phyloP scores from a whole-genome alignment of 2,888 invertebrate species.

The Sesamia inferens region DNA sequence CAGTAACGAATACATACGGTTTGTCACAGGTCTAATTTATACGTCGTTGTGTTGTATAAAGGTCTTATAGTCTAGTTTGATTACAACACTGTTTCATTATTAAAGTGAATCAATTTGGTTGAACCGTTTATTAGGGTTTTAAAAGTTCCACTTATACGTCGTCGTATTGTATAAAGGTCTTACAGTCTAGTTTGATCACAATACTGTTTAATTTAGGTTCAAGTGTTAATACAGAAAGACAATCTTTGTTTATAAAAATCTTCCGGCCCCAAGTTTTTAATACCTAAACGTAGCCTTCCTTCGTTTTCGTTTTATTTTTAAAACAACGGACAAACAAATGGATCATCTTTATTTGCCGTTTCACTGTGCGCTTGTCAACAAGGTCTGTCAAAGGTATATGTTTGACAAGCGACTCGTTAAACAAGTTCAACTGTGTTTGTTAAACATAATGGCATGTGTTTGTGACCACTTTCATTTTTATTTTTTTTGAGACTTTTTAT shows the following conservation, averaged over 20 bases:
- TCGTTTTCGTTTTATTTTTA: slow-evolving; percentile 22
- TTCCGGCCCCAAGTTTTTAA: neutral
- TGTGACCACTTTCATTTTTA: slow-evolving; percentile 48
- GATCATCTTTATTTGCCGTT: slow-evolving; percentile 54
- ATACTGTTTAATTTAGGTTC: neutral
- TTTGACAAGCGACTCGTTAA: slow-evolving; percentile 44
- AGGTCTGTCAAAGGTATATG: slow-evolving; percentile 27
- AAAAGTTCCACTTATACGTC: neutral
- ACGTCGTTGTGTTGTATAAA: no score
- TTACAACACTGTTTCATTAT: no score
- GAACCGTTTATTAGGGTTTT: neutral
- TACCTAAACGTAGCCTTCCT: slow-evolving; percentile 4
- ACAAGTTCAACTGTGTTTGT: slow-evolving; percentile 44
- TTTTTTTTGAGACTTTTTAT: slow-evolving; percentile 10
- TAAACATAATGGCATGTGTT: slow-evolving; percentile 33
- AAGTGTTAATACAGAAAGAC: neutral
- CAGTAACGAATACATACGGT: no score
- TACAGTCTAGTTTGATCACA: neutral
- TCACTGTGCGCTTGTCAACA: slow-evolving; percentile 47
- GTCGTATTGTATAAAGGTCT: neutral
- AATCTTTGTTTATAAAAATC: slow-evolving; percentile 5
- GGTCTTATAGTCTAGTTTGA: no score
- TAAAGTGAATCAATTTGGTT: neutral
- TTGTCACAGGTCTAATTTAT: no score
- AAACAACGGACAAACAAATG: slow-evolving; percentile 34